Percentiles rank a stretch among this genome's conserved stretches.
These are phyloP conservation scores for Drosophila nasuta DNA, from an alignment of 1,140 invertebrate species.

Conservation along the genomic window DNA sequence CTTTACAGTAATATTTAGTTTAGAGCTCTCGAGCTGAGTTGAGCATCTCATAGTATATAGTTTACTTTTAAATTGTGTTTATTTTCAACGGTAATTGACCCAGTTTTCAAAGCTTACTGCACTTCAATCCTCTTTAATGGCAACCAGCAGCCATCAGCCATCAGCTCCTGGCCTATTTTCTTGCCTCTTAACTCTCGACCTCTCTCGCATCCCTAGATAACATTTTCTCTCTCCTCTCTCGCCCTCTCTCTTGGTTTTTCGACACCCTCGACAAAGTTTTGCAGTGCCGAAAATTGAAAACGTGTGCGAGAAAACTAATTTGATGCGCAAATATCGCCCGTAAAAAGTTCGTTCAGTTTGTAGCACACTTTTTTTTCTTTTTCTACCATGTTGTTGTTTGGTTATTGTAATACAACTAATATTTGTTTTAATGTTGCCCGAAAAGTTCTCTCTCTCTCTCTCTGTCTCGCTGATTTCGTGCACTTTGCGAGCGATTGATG, in stretches of 20 bases:
- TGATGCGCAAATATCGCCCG: constrained; percentile 67
- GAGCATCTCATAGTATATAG: too few relatives aligned
- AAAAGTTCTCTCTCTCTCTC: constrained; percentile 17
- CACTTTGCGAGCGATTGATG: constrained; percentile 20
- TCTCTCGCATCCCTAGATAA: neutral
- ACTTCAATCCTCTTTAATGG: constrained; percentile 14
- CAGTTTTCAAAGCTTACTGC: constrained; percentile 6
- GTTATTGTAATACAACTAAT: constrained; percentile 38
- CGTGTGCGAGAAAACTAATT: constrained; percentile 78
- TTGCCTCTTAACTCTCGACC: neutral
- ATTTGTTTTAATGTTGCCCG: constrained; percentile 50
- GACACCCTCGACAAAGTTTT: constrained; percentile 59
- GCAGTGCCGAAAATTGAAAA: constrained; percentile 72
- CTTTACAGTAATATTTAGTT: neutral
- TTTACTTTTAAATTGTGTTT: constrained; percentile 11
- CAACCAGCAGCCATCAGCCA: neutral
- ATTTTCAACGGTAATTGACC: constrained; percentile 32
- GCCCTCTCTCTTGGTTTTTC: too few relatives aligned
- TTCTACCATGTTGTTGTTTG: constrained; percentile 1
- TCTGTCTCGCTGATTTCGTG: neutral
- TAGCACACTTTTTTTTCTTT: neutral
- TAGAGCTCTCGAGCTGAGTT: neutral
- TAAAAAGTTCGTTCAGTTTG: constrained; percentile 29
- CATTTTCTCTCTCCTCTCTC: neutral
- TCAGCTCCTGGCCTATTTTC: constrained; percentile 26